Evolutionary conservation across 2,797 vertebrate species (phyloP).

Genomic region (Enteromius viviparus): DNA sequence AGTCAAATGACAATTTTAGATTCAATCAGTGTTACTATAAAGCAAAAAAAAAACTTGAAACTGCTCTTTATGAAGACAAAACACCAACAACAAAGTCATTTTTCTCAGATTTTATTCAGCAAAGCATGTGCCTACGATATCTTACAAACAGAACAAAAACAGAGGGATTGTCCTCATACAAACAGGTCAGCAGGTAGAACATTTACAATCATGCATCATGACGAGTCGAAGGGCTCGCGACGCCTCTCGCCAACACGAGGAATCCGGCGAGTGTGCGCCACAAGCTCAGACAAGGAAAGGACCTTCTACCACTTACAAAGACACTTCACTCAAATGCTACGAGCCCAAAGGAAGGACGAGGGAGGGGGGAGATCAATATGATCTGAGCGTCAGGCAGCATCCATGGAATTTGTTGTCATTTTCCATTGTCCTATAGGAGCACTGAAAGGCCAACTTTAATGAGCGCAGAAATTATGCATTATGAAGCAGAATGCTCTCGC

Average conservation of each 20-base stretch:
- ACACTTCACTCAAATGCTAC: slow-evolving; percentile 77
- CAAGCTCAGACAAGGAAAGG: slow-evolving; percentile 17
- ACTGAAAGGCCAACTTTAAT: slow-evolving; percentile 27
- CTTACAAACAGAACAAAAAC: slow-evolving; percentile 80
- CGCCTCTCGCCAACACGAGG: slow-evolving; percentile 4
- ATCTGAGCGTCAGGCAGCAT: slow-evolving; percentile 68
- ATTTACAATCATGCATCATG: slow-evolving; percentile 79
- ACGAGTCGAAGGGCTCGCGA: slow-evolving; percentile 63
- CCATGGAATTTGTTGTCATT: slow-evolving; percentile 7
- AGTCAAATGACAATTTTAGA: background rate
- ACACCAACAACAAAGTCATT: background rate
- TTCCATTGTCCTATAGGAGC: slow-evolving; percentile 21
- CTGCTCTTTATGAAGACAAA: slow-evolving; percentile 1
- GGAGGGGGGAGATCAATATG: slow-evolving; percentile 82
- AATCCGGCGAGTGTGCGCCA: background rate
- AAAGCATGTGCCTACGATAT: slow-evolving; percentile 80
- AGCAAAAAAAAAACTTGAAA: background rate
- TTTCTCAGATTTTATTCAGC: slow-evolving; percentile 67
- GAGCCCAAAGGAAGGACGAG: slow-evolving; percentile 72
- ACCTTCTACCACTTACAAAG: slow-evolving; percentile 71
- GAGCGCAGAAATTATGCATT: background rate
- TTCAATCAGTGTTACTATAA: background rate
- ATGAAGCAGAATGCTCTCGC: slow-evolving; percentile 12
- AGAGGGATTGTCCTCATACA: slow-evolving; percentile 74
- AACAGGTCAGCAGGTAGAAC: slow-evolving; percentile 77